A percentile compares a stretch with the other conserved stretches of the same genome.
Evolutionary conservation across 2,888 invertebrate genomes (phyloP).

Genomic region (Caenorhabditis doughertyi): DNA sequence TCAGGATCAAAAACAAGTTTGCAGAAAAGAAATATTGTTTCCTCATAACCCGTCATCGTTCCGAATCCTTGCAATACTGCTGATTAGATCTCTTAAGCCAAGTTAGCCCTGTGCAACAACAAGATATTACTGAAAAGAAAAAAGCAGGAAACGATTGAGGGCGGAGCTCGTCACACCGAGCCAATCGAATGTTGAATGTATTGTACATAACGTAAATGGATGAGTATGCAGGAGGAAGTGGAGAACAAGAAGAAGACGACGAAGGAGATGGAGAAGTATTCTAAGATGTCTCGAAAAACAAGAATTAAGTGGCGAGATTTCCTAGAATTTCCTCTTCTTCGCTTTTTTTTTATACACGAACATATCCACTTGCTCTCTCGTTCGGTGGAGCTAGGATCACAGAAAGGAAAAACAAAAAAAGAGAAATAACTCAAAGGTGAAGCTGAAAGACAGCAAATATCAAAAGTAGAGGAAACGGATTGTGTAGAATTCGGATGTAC

Average conservation of each 20-base stretch:
- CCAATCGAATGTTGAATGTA: slow-evolving; percentile 53
- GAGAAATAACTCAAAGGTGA: slow-evolving; percentile 24
- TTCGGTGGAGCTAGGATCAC: slow-evolving; percentile 16
- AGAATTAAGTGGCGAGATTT: slow-evolving; percentile 64
- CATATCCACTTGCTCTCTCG: slow-evolving; percentile 49
- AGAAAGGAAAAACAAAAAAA: slow-evolving; percentile 35
- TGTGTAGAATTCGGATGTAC: neutral
- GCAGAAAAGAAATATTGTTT: slow-evolving; percentile 47
- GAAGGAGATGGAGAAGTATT: slow-evolving; percentile 27
- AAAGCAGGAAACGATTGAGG: slow-evolving; percentile 14
- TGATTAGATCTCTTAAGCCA: slow-evolving; percentile 46
- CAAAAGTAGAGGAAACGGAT: neutral
- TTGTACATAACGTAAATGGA: slow-evolving; percentile 62
- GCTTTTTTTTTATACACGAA: slow-evolving; percentile 42
- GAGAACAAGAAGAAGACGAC: slow-evolving; percentile 26
- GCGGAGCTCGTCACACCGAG: slow-evolving; percentile 37
- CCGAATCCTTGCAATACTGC: slow-evolving; percentile 56
- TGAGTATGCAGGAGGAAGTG: slow-evolving; percentile 50
- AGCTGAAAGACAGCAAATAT: slow-evolving; percentile 9
- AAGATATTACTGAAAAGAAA: slow-evolving; percentile 10
- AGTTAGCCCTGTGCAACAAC: slow-evolving; percentile 33
- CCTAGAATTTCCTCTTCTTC: slow-evolving; percentile 50
- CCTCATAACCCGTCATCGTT: slow-evolving; percentile 33
- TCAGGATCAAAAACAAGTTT: slow-evolving; percentile 48
- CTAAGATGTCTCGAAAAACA: slow-evolving; percentile 56